These are phyloP conservation scores for Syngnathus typhle DNA, from an alignment of 2,113 vertebrate genomes.

Conservation along the genomic window DNA sequence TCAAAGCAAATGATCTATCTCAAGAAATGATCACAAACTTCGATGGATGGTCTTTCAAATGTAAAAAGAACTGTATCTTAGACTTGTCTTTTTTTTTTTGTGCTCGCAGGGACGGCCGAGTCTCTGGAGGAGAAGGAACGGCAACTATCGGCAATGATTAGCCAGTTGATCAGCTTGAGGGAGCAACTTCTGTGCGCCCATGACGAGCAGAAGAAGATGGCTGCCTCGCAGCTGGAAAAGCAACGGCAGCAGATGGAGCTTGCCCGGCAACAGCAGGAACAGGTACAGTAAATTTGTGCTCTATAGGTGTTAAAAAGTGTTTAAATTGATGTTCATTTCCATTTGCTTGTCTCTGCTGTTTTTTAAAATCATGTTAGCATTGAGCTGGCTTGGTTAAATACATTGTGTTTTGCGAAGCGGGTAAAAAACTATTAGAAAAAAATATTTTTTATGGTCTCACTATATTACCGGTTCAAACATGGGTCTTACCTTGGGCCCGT, in stretches of 20 bases:
- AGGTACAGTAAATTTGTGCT: conserved; percentile 67
- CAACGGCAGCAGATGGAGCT: conserved; percentile 96
- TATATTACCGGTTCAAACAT: not conserved
- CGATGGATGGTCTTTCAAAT: not conserved
- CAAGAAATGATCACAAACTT: not conserved
- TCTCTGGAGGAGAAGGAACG: conserved; percentile 90
- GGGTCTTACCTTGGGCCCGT: not conserved
- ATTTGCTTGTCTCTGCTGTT: no score
- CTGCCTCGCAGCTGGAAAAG: conserved; percentile 91
- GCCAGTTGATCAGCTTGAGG: conserved; percentile 89
- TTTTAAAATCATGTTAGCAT: no score
- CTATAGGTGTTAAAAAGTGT: no score
- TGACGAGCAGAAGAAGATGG: conserved; percentile 93
- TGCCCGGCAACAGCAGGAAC: conserved; percentile 92
- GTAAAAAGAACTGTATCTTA: not conserved
- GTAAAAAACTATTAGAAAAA: no score
- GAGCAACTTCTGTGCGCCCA: conserved; percentile 93
- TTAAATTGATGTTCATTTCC: no score
- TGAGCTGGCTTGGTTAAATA: no score
- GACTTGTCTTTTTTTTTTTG: not conserved
- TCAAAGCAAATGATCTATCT: not conserved
- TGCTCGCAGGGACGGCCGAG: conserved; percentile 77
- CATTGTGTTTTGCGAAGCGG: no score
- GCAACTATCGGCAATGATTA: conserved; percentile 92
- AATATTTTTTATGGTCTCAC: not conserved